Percentiles rank a stretch among this genome's conserved stretches.
Conservation (phyloP, 2,797 vertebrate genomes). For the Esox masquinongy region DNA sequence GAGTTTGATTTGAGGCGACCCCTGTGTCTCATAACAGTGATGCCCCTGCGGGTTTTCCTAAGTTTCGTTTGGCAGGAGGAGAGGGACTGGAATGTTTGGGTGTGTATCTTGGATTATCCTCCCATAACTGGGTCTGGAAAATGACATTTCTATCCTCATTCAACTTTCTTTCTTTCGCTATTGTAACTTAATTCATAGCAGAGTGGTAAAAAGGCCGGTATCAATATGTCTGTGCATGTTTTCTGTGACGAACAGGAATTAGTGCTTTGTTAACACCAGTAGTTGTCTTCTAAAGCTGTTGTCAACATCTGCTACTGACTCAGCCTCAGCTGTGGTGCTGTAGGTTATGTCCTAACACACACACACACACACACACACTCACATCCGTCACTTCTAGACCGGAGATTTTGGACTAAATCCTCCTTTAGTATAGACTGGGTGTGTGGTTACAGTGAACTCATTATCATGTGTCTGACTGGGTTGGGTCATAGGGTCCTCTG, state of each 20-base stretch:
- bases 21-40: neutral
- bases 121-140: neutral
- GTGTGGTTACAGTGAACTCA: slow-evolving; percentile 27
- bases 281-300: slow-evolving; percentile 34
- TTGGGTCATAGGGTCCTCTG: neutral
- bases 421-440: slow-evolving; percentile 32
- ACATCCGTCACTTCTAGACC: slow-evolving; percentile 13
- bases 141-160: neutral
- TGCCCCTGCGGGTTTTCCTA: neutral
- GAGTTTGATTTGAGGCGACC: neutral
- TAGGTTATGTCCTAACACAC: slow-evolving; percentile 29
- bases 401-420: slow-evolving; percentile 45
- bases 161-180: neutral
- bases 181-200: neutral
- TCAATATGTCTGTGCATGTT: neutral
- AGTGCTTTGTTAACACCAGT: slow-evolving; percentile 10
- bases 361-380: slow-evolving; percentile 22
- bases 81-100: neutral
- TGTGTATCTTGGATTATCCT: neutral
- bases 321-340: slow-evolving; percentile 39
- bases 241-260: slow-evolving; percentile 4
- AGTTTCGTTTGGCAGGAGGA: neutral
- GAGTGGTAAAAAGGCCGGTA: neutral
- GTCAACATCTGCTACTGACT: slow-evolving; percentile 64
- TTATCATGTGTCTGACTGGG: slow-evolving; percentile 38